These are phyloP conservation scores for Chalcosyrphus nemorum DNA, from an alignment of 2,888 invertebrate genomes.

Conservation along the genomic window DNA sequence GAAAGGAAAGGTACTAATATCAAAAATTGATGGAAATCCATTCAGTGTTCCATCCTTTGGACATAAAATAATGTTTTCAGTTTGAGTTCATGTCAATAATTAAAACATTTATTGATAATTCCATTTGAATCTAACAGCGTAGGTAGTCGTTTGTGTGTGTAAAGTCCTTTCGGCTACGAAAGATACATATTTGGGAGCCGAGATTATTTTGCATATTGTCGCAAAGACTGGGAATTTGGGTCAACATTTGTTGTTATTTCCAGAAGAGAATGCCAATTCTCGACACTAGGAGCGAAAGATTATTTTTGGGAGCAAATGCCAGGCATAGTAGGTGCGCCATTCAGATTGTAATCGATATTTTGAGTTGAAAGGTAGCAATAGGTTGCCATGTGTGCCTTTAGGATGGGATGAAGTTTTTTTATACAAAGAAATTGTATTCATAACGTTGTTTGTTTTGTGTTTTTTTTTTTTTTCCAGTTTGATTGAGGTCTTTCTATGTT, in stretches of 20 bases:
- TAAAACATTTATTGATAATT: constrained; percentile 48
- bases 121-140: constrained; percentile 22
- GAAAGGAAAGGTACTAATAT: constrained; percentile 10
- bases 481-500: constrained; percentile 24
- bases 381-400: neutral
- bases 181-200: neutral
- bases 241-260: constrained; percentile 17
- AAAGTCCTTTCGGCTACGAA: neutral
- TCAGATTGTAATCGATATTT: constrained; percentile 31
- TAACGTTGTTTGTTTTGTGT: no score
- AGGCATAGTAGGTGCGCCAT: neutral
- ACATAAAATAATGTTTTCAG: constrained; percentile 2
- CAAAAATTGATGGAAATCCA: constrained; percentile 31
- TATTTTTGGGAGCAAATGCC: constrained; percentile 3
- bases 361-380: neutral
- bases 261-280: neutral
- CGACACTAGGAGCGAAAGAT: neutral
- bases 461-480: constrained; percentile 9
- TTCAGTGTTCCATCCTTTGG: constrained; percentile 1
- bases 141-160: neutral
- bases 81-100: constrained; percentile 18
- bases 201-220: constrained; percentile 7
- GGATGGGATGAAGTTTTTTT: neutral
- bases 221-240: constrained; percentile 9
- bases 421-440: constrained; percentile 34